Conservation (phyloP, 1,140 invertebrate species). For the Leptonema lineaticorne region DNA sequence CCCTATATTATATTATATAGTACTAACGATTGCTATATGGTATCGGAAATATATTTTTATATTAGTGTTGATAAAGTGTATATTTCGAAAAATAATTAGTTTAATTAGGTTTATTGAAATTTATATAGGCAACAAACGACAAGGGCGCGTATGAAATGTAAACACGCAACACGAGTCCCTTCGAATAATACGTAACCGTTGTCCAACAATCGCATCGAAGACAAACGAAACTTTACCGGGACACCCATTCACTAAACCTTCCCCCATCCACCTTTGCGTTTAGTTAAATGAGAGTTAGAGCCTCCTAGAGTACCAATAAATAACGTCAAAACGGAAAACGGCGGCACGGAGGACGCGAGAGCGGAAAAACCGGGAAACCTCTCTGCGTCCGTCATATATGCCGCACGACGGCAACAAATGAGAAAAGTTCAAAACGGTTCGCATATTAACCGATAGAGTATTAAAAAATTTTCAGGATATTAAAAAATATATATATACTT, state of each 20-base stretch:
- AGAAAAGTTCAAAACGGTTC: slow-evolving; percentile 30
- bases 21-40: no score
- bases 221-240: slow-evolving; percentile 26
- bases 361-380: not conserved
- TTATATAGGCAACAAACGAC: not conserved
- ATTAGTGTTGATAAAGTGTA: no score
- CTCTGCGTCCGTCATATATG: not conserved
- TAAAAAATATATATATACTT: no score
- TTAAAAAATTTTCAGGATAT: no score
- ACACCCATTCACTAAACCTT: no score
- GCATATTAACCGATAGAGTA: no score
- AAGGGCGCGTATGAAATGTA: not conserved
- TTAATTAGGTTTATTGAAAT: not conserved
- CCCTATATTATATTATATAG: no score
- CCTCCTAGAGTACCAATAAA: slow-evolving; percentile 24
- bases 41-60: no score
- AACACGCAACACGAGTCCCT: not conserved
- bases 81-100: no score
- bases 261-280: slow-evolving; percentile 5
- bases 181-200: slow-evolving; percentile 5
- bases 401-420: slow-evolving; percentile 18
- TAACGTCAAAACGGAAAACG: not conserved
- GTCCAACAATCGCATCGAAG: slow-evolving; percentile 12
- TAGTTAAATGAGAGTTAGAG: slow-evolving; percentile 30
- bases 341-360: not conserved